Conservation (phyloP, 2,888 invertebrate species). For the Drosophila siamana region DNA sequence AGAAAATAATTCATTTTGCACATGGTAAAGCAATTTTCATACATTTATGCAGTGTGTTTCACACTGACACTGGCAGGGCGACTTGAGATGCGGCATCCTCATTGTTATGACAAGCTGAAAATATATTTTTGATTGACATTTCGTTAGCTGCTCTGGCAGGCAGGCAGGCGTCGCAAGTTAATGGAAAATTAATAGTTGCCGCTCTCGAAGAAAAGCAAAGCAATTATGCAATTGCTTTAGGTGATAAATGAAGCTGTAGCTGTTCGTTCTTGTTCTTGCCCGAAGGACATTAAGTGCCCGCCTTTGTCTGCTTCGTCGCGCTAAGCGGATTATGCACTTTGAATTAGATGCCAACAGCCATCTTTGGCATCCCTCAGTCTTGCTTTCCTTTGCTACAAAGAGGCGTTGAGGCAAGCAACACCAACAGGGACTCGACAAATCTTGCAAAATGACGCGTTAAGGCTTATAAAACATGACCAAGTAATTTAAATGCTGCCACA, state of each 20-base stretch:
- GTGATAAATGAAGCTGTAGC: conserved; percentile 23
- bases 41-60: conserved; percentile 31
- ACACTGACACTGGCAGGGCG: conserved; percentile 12
- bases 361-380: conserved; percentile 6
- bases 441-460: conserved; percentile 57
- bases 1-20: conserved; percentile 39
- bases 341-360: conserved; percentile 47
- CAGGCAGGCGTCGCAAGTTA: conserved; percentile 28
- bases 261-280: conserved; percentile 2
- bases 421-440: conserved; percentile 29
- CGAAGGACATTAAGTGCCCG: conserved; percentile 45
- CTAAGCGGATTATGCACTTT: conserved; percentile 68
- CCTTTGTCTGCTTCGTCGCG: conserved; percentile 27
- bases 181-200: conserved; percentile 66
- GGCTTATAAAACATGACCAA: conserved; percentile 43
- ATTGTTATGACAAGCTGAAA: conserved; percentile 63
- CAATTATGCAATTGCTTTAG: conserved; percentile 24
- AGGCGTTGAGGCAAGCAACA: conserved; percentile 27
- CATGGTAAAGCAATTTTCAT: conserved; percentile 49
- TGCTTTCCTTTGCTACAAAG: not conserved
- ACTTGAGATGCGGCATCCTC: conserved; percentile 31
- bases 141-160: conserved; percentile 16
- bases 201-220: conserved; percentile 5
- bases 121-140: conserved; percentile 63
- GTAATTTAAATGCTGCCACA: conserved; percentile 49